phyloP scores from a whole-genome alignment of 2,797 vertebrate species.

The Characodon lateralis region DNA sequence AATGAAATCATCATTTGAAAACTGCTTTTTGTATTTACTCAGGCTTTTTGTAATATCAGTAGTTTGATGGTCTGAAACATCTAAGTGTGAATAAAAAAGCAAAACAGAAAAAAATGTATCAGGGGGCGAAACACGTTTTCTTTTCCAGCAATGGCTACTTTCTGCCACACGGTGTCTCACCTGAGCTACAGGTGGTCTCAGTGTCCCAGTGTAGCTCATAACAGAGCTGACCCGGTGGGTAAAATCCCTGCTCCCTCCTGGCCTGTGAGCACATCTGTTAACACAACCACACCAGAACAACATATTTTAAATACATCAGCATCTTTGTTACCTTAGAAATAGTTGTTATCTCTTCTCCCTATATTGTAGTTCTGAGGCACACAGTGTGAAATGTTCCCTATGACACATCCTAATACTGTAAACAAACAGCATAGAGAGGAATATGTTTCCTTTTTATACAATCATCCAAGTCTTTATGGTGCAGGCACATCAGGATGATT shows the following conservation, averaged over 20 bases:
- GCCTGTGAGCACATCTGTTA: constrained; percentile 80
- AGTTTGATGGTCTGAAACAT: not conserved
- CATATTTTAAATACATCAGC: constrained; percentile 21
- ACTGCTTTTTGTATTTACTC: not conserved
- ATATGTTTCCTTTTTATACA: constrained; percentile 27
- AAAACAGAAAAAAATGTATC: not conserved
- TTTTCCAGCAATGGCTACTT: constrained; percentile 16
- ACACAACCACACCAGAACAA: constrained; percentile 21
- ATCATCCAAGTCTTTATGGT: constrained; percentile 42
- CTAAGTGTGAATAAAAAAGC: not conserved
- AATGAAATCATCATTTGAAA: not conserved
- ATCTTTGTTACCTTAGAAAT: constrained; percentile 3
- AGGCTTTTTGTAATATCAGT: not conserved
- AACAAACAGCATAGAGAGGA: constrained; percentile 20
- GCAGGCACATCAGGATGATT: constrained; percentile 41
- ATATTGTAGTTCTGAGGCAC: constrained; percentile 56
- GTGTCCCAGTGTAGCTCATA: constrained; percentile 88
- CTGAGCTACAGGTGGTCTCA: constrained; percentile 78
- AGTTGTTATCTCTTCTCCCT: constrained; percentile 15
- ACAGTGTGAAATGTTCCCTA: constrained; percentile 57
- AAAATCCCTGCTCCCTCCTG: constrained; percentile 78
- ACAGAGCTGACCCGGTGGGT: constrained; percentile 76
- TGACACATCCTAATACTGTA: constrained; percentile 17
- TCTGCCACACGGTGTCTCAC: constrained; percentile 75
- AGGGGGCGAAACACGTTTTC: not conserved